Conservation (phyloP, 35 echinoderm and acorn worm species). For the Eucidaris tribuloides region DNA sequence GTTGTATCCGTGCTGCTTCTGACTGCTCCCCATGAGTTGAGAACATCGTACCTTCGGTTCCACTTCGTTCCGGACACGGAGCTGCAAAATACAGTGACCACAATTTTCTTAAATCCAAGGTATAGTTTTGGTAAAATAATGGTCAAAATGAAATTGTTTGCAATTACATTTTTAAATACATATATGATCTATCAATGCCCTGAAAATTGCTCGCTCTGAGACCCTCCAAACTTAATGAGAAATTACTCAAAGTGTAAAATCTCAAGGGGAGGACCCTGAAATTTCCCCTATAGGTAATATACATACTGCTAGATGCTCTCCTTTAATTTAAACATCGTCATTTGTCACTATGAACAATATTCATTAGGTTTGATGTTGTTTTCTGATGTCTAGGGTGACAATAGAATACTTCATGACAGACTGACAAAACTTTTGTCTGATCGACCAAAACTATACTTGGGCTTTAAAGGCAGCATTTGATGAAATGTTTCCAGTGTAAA, state of each 20-base stretch:
- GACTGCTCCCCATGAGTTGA: constrained; percentile 37
- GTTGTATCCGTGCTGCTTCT: not conserved
- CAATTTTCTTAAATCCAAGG: not conserved
- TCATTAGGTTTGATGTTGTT: too few relatives aligned
- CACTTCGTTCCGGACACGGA: constrained; percentile 55
- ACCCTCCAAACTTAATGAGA: not conserved
- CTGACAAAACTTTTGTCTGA: too few relatives aligned
- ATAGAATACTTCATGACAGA: too few relatives aligned
- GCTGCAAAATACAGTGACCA: not conserved
- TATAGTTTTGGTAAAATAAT: not conserved
- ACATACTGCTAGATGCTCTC: too few relatives aligned
- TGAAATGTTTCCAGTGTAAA: too few relatives aligned
- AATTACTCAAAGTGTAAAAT: not conserved
- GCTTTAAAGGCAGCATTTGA: too few relatives aligned
- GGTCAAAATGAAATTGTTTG: not conserved
- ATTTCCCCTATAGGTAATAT: too few relatives aligned
- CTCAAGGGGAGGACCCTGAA: too few relatives aligned
- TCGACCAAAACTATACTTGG: too few relatives aligned
- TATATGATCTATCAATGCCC: not conserved
- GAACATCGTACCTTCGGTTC: constrained; percentile 60
- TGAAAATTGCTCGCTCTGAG: not conserved
- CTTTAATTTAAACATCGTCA: too few relatives aligned
- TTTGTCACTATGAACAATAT: too few relatives aligned
- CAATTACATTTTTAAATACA: not conserved
- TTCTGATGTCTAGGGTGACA: too few relatives aligned